Base-by-base conservation (phyloP, 2,797 vertebrate genomes). In the Thamnophis elegans region DNA sequence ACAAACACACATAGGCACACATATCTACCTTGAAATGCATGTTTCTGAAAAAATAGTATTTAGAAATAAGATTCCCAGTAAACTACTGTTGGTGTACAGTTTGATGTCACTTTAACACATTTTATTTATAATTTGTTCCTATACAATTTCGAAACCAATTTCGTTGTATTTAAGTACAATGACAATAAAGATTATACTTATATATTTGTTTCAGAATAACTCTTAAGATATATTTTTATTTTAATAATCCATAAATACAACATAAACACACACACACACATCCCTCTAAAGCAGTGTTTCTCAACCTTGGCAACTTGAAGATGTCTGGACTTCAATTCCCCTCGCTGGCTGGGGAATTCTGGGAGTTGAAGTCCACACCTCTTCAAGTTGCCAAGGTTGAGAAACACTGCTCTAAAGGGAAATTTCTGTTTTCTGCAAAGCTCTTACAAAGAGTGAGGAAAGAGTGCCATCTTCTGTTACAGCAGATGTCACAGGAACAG, bases 381-480 rank as follows among this genome's bases (percentile, higher is more conserved):
- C n/a, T n/a, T n/a, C n/a, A n/a, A n/a, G n/a, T n/a, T n/a, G n/a
- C n/a, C n/a, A n/a, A n/a, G n/a, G n/a, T n/a, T n/a, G n/a, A n/a
- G n/a, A n/a, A n/a, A n/a, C n/a, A n/a, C n/a, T n/a, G n/a, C n/a
- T n/a, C 62, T 32, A 28, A 32, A 53, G n/a, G 18, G 28, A 68
- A 32, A 73, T 36, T 68, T 68, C 25, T 0, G 8, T 51, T 90
- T 86, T 42, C 4, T 0, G 36, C 91, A 5, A 4, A 20, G 16
- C 0, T 65, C 28, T 87, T 65, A n/a, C 20, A 89, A 92, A 97
- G 96, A 94, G 93, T 92, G 96, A 94, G 97, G 95, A 96, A 96
- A 97, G 93, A 55, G 85, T 95, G 97, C 97, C 97, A 97, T 94
- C 97, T 96, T 11, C 95, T 95, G 97, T 95, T 65, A 36, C 7